Conservation (phyloP, 1,140 invertebrate genomes). For the Solenopsis invicta region DNA sequence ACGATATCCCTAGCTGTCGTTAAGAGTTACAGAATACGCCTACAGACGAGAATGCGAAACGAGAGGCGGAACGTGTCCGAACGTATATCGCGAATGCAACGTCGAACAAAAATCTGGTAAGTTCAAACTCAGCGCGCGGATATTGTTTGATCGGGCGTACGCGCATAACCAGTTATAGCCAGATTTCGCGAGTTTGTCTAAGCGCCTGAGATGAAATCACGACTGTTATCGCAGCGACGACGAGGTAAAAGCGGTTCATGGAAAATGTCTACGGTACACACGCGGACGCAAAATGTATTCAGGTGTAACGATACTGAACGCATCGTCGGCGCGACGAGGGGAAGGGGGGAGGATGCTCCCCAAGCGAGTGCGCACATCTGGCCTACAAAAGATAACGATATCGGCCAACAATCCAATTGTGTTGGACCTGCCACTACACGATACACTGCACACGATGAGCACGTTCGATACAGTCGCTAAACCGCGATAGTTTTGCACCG, state of each 20-base stretch:
- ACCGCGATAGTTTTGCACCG: not conserved
- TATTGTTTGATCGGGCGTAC: conserved; percentile 15
- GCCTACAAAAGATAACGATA: conserved; percentile 56
- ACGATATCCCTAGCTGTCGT: too few species aligned
- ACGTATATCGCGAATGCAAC: not conserved
- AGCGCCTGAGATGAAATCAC: conserved; percentile 25
- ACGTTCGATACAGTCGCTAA: not conserved
- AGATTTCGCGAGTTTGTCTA: conserved; percentile 50
- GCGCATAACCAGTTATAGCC: conserved; percentile 43
- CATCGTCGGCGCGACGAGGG: not conserved
- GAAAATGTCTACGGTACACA: conserved; percentile 5
- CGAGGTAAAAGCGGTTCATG: conserved; percentile 27
- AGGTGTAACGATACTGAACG: conserved; percentile 33
- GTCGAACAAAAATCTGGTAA: not conserved
- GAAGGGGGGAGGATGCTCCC: conserved; percentile 27
- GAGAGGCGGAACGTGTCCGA: not conserved
- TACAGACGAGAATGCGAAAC: not conserved
- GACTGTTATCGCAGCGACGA: conserved; percentile 40
- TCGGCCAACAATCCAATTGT: conserved; percentile 44
- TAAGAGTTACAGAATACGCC: too few species aligned
- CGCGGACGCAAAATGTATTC: conserved; percentile 26
- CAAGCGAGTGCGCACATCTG: conserved; percentile 51
- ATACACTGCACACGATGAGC: conserved; percentile 8
- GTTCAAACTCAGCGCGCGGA: conserved; percentile 18
- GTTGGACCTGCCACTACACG: conserved; percentile 24